Percentiles rank a stretch among this genome's conserved stretches.
These are phyloP conservation scores for Florisuga fusca DNA, from an alignment of 2,797 vertebrate species.

Conservation along the genomic window DNA sequence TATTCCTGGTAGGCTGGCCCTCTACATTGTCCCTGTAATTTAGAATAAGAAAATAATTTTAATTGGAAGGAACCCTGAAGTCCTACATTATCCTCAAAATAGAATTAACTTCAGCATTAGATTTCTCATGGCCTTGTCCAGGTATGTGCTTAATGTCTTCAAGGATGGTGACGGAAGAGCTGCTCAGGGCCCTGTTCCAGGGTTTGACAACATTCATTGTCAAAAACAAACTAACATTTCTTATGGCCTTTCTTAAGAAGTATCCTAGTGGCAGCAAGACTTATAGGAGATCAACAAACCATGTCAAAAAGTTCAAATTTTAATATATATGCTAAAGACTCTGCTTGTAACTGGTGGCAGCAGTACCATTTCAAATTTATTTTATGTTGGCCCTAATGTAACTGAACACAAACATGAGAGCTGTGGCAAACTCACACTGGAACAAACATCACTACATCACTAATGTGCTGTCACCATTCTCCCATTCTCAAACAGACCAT, in stretches of 20 bases:
- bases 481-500: neutral
- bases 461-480: neutral
- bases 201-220: neutral
- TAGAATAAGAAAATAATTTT: neutral
- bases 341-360: neutral
- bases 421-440: neutral
- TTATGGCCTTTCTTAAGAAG: neutral
- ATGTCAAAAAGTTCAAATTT: neutral
- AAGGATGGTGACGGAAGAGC: neutral
- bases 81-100: neutral
- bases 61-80: neutral
- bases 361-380: neutral
- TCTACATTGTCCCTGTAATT: accelerated
- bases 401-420: accelerated
- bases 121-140: neutral
- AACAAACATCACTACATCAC: neutral
- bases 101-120: neutral
- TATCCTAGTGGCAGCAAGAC: neutral
- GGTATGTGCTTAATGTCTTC: neutral
- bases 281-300: neutral
- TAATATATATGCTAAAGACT: neutral
- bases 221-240: neutral
- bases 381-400: neutral
- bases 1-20: neutral
- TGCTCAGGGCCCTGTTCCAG: neutral